Base-by-base conservation (phyloP, 1,140 invertebrate species). In the Sitophilus oryzae region DNA sequence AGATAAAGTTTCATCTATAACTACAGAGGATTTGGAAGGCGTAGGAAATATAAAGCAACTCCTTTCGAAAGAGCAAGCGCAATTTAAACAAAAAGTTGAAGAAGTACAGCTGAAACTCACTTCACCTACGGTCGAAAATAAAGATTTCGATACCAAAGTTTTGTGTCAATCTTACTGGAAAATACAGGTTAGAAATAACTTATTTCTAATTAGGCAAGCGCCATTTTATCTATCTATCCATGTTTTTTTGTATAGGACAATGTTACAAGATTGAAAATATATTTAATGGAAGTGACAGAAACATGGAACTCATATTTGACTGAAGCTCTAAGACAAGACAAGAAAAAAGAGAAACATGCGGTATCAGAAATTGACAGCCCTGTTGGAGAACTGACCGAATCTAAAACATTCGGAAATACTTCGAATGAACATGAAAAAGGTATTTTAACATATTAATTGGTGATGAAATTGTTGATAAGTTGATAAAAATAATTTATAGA, bases 61-160 rank as follows among this genome's bases (percentile, higher is more conserved):
- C 18, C 58, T 86, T 0, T 66, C 75, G 2, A 81, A 82, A 52
- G 86, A 90, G 66, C 81, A 83, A 56, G 72, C 75, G n/a, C 71
- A 74, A 25, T 89, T 89, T 50, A 86, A 86, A 60, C 78, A 79
- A 46, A 83, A 81, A 64, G 82, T 88, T 42, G 86, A 88, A 66
- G 82, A 87, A 55, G 79, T 88, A 40, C 86, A 90, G 61, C 60
- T 85, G 14, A 82, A 82, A 59, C 61, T 86, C 8, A 85, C 82
- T 0, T 84, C 82, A 0, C 81, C 82, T 0, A 79, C 75, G 2
- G 67, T 82, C 5, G 78, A 82, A 58, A 73, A 71, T 34, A 74
- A 73, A 44, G 72, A 73, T 16, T 59, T 72, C 10, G 65, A 71
- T 19, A 3, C 16, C 10, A 21, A 42, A 11, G 30, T 9, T 8